phyloP scores from a whole-genome alignment of 2,888 invertebrate genomes.

The Lampropteryx suffumata region DNA sequence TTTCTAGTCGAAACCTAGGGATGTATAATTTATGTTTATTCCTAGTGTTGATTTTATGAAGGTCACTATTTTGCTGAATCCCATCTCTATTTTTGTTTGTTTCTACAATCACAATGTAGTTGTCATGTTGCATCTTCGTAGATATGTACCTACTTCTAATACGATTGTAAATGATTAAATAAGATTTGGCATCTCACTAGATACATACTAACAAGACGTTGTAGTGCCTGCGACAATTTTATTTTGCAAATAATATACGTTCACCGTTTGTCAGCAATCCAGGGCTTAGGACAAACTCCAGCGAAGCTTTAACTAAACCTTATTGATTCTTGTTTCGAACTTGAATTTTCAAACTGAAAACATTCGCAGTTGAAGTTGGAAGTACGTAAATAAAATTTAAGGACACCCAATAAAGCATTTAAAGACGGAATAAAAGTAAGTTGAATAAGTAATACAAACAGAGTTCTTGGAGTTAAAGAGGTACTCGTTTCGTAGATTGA shows the following conservation, averaged over 20 bases:
- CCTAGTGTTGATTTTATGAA: no score
- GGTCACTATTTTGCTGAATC: no score
- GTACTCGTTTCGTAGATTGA: conserved; percentile 43
- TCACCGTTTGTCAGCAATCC: neutral
- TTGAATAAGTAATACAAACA: conserved; percentile 40
- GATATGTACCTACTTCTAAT: no score
- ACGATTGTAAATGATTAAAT: no score
- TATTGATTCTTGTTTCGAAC: conserved; percentile 35
- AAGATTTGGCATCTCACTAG: no score
- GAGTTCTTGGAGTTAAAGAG: conserved; percentile 38
- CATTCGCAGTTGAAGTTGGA: conserved; percentile 45
- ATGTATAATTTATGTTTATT: no score
- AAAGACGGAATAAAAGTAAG: conserved; percentile 47
- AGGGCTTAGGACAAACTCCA: conserved; percentile 7
- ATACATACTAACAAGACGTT: no score
- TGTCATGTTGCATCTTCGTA: no score
- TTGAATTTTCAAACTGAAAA: conserved; percentile 31
- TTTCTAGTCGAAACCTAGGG: no score
- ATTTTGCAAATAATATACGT: neutral
- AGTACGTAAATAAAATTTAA: conserved; percentile 43
- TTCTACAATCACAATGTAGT: no score
- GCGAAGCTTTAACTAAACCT: conserved; percentile 27
- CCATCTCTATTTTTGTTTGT: no score
- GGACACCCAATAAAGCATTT: conserved; percentile 58
- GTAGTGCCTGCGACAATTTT: no score